These are phyloP conservation scores for Scaptomyza hsui DNA, from an alignment of 1,140 invertebrate species.

Conservation along the genomic window DNA sequence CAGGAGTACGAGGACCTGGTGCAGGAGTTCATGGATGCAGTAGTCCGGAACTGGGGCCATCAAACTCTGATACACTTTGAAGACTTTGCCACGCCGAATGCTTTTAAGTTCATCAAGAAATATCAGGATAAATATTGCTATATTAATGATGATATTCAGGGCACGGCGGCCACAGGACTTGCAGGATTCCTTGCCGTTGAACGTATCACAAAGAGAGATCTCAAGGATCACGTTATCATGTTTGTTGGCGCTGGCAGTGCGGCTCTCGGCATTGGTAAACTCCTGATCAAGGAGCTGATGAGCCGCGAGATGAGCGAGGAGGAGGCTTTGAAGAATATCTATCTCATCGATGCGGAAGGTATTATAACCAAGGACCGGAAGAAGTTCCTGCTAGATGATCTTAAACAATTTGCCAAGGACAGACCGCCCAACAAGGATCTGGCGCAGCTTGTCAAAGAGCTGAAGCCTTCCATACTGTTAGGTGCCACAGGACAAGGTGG, in stretches of 20 bases:
- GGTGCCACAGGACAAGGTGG: conserved; percentile 94
- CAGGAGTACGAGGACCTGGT: conserved; percentile 95
- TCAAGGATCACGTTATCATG: conserved; percentile 93
- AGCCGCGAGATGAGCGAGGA: conserved; percentile 82
- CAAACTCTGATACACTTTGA: conserved; percentile 96
- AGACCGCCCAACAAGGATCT: conserved; percentile 89
- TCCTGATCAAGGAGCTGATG: conserved; percentile 87
- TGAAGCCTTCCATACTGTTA: conserved; percentile 89
- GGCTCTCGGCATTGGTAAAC: conserved; percentile 92
- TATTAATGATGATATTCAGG: conserved; percentile 99
- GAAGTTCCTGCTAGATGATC: conserved; percentile 88
- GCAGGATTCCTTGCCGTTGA: conserved; percentile 94
- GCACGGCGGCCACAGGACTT: conserved; percentile 95
- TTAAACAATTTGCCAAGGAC: conserved; percentile 90
- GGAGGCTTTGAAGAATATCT: conserved; percentile 90
- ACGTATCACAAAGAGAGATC: conserved; percentile 90
- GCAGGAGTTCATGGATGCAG: conserved; percentile 98
- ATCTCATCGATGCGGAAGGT: conserved; percentile 88
- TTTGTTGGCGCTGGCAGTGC: conserved; percentile 98
- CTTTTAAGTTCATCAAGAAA: conserved; percentile 94
- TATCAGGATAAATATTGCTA: conserved; percentile 95
- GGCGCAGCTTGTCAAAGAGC: conserved; percentile 89
- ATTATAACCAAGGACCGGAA: conserved; percentile 91
- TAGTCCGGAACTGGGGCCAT: conserved; percentile 92
- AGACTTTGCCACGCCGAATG: conserved; percentile 98